Percentiles rank a stretch among this genome's conserved stretches.
Evolutionary conservation across 2,888 invertebrate genomes (phyloP).

Genomic region (Seladonia tumulorum): DNA sequence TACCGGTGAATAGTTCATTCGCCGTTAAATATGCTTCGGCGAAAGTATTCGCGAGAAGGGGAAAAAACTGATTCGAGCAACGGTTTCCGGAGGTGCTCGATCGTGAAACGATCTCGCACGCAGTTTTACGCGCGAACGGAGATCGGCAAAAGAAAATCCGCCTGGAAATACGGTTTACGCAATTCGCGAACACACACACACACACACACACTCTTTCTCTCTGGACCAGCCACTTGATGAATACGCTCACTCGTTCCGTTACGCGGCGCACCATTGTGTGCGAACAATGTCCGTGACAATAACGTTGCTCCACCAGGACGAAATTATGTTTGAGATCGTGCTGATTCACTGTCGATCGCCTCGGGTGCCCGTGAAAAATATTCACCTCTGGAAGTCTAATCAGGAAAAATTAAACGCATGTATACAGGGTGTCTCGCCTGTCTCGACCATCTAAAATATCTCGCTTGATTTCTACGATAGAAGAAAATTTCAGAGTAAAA

Average conservation of each 20-base stretch:
- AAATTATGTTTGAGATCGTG: background rate
- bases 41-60: background rate
- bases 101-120: conserved; percentile 7
- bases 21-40: conserved; percentile 25
- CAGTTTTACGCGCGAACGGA: background rate
- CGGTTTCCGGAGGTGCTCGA: conserved; percentile 6
- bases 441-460: no score
- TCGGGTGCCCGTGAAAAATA: no score
- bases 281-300: background rate
- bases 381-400: no score
- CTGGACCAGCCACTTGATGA: background rate
- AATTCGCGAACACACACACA: background rate
- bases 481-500: no score
- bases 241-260: no score
- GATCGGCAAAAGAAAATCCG: background rate
- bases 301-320: background rate
- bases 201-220: background rate
- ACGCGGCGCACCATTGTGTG: background rate
- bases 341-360: no score
- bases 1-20: conserved; percentile 49
- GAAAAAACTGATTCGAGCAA: conserved; percentile 13
- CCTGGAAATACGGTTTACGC: background rate
- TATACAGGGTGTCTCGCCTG: no score
- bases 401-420: no score
- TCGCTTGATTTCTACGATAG: no score